phyloP scores from a whole-genome alignment of 2,113 vertebrate genomes.

The Salvelinus alpinus region DNA sequence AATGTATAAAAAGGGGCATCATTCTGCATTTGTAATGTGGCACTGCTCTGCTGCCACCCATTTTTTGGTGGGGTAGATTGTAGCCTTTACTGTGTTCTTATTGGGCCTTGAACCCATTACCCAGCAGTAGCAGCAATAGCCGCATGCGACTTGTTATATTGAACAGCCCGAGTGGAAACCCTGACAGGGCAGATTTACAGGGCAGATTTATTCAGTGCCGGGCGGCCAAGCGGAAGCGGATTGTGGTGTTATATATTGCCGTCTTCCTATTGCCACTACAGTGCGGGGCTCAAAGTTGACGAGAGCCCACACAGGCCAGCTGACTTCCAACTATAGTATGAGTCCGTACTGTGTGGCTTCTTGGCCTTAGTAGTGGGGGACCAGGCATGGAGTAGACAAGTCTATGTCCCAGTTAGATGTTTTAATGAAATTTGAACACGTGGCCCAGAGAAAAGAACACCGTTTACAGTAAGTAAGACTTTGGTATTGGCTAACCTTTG shows the following conservation, averaged over 20 bases:
- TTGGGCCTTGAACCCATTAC: not conserved
- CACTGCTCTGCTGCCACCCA: too few relatives aligned
- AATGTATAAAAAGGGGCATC: not conserved
- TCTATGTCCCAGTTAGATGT: too few relatives aligned
- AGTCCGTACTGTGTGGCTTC: not conserved
- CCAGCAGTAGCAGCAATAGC: not conserved
- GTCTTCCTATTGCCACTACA: too few relatives aligned
- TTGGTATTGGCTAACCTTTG: too few relatives aligned
- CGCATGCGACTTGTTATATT: slow-evolving; percentile 34
- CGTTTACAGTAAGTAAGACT: too few relatives aligned
- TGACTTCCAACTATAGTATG: not conserved
- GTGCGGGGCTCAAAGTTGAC: not conserved
- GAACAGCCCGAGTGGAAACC: slow-evolving; percentile 44
- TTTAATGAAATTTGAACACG: too few relatives aligned
- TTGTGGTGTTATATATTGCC: slow-evolving; percentile 27
- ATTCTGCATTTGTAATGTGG: too few relatives aligned
- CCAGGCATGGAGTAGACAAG: too few relatives aligned
- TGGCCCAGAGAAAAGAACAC: too few relatives aligned
- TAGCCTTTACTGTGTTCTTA: not conserved
- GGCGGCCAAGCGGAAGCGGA: slow-evolving; percentile 45
- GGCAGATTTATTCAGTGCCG: slow-evolving; percentile 53
- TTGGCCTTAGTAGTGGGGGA: too few relatives aligned
- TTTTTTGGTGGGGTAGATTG: too few relatives aligned
- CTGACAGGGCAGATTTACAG: slow-evolving; percentile 57
- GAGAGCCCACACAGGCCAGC: not conserved